Percentiles rank a stretch among this genome's conserved stretches.
phyloP scores from a whole-genome alignment of 2,113 vertebrate species.

The Megaleporinus macrocephalus region DNA sequence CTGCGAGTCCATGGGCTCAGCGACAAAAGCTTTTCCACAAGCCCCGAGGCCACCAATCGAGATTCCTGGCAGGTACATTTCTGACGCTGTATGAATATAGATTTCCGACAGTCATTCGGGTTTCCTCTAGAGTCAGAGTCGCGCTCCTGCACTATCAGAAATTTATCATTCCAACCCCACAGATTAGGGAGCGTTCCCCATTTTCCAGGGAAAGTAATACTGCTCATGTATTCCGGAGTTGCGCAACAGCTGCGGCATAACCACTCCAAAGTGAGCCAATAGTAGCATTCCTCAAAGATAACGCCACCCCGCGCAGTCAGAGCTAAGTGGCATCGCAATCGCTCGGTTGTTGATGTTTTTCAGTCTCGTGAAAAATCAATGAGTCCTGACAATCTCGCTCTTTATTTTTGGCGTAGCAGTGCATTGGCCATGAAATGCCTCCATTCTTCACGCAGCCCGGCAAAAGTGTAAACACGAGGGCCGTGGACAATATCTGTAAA shows the following conservation, averaged over 20 bases:
- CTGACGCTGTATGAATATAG: conserved; percentile 19
- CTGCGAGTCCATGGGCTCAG: conserved; percentile 31
- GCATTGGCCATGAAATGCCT: conserved; percentile 53
- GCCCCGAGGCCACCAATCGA: conserved; percentile 34
- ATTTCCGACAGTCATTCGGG: conserved; percentile 7
- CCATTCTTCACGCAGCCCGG: conserved; percentile 59
- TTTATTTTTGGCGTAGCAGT: conserved; percentile 41
- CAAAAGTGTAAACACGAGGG: conserved; percentile 12
- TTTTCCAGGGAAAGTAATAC: conserved; percentile 28
- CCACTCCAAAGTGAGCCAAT: conserved; percentile 12
- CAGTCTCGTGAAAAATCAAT: conserved; percentile 55
- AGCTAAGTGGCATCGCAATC: conserved; percentile 53
- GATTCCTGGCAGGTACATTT: conserved; percentile 9
- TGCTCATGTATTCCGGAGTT: conserved; percentile 12
- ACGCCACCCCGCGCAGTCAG: conserved; percentile 22
- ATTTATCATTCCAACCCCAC: background rate
- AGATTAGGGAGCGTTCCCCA: background rate
- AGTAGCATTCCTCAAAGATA: conserved; percentile 20
- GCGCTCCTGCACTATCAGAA: background rate
- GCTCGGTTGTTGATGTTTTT: conserved; percentile 55
- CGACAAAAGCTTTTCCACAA: conserved; percentile 33
- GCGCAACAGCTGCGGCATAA: conserved; percentile 12
- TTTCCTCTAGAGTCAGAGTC: background rate
- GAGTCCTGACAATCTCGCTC: conserved; percentile 54
- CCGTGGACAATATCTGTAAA: conserved; percentile 40